Base-by-base conservation (phyloP, 1,140 invertebrate species). In the Dufourea novaeangliae region DNA sequence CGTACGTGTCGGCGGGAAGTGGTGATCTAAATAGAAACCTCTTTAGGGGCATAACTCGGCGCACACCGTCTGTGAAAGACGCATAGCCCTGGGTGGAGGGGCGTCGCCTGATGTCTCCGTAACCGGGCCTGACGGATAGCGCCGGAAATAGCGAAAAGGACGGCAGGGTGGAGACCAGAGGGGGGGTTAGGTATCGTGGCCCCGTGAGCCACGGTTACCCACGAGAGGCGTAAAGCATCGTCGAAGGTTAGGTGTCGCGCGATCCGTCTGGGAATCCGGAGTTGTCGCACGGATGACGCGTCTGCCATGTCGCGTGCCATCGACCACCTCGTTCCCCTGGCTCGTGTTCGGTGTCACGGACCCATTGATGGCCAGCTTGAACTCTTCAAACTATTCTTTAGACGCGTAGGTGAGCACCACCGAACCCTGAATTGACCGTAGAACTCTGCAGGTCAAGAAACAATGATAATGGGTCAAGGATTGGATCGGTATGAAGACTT, bases 91-190 rank as follows among this genome's bases (percentile, higher is more conserved):
- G 73, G n/a, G 81, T n/a, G 20, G 83, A 89, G 88, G 66, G 90
- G 90, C 90, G 91, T 86, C 78, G 50, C 67, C 70, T n/a, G 83
- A 86, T 82, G 85, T 90, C 90, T 88, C 87, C 88, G 83, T 92
- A 91, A 92, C 87, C 76, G 87, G 88, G 85, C 69, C 87, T 91
- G 91, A 92, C 90, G 90, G 90, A 92, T 92, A 88, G 87, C 88
- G 90, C 88, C 90, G 88, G 88, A 92, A 92, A 92, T 92, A 92
- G 91, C 90, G 87, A 85, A 84, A 83, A 82, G 79, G 80, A 77
- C 67, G 68, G n/a, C n/a, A n/a, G n/a, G n/a, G n/a, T n/a, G n/a
- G n/a, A n/a, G n/a, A n/a, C n/a, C n/a, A n/a, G n/a, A n/a, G n/a
- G n/a, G n/a, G n/a, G 59, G 62, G 17, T 44, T 71, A 44, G 64